Evolutionary conservation across 1,140 invertebrate genomes (phyloP).

Genomic region (Planococcus citri): DNA sequence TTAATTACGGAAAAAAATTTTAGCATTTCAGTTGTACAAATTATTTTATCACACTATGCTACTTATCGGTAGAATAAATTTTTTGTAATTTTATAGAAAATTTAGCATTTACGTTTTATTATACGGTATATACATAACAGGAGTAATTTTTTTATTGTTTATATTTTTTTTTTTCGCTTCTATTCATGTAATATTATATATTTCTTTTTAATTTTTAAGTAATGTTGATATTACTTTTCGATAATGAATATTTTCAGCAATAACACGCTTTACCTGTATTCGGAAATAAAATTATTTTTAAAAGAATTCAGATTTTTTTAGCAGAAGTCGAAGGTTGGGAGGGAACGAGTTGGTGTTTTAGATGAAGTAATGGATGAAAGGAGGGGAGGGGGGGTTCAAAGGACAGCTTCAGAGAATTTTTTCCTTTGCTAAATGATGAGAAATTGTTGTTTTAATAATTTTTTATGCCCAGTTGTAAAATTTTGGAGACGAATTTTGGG

Average conservation of each 20-base stretch:
- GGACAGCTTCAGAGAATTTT: no score
- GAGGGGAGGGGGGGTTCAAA: no score
- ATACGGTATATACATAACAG: slow-evolving; percentile 12
- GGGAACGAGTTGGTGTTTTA: no score
- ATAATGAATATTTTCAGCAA: slow-evolving; percentile 20
- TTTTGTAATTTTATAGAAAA: slow-evolving; percentile 17
- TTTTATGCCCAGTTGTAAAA: no score
- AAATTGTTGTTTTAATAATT: no score
- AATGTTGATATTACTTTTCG: slow-evolving; percentile 16
- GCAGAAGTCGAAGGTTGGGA: no score
- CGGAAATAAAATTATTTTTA: slow-evolving; percentile 10
- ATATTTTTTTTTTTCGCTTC: slow-evolving; percentile 18
- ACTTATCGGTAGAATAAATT: slow-evolving; percentile 17
- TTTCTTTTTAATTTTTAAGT: slow-evolving; percentile 15
- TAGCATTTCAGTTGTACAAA: slow-evolving; percentile 18
- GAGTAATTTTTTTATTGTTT: slow-evolving; percentile 19
- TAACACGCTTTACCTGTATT: slow-evolving; percentile 20
- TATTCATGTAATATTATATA: slow-evolving; percentile 12
- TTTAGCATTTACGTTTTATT: slow-evolving; percentile 15
- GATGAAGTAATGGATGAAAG: no score
- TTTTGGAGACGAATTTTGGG: no score
- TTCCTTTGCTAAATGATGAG: no score
- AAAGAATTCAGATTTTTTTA: not conserved
- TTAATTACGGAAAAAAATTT: not conserved
- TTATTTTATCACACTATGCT: slow-evolving; percentile 18